Conservation (phyloP, 2,113 vertebrate genomes). For the Nothobranchius kuhntae region DNA sequence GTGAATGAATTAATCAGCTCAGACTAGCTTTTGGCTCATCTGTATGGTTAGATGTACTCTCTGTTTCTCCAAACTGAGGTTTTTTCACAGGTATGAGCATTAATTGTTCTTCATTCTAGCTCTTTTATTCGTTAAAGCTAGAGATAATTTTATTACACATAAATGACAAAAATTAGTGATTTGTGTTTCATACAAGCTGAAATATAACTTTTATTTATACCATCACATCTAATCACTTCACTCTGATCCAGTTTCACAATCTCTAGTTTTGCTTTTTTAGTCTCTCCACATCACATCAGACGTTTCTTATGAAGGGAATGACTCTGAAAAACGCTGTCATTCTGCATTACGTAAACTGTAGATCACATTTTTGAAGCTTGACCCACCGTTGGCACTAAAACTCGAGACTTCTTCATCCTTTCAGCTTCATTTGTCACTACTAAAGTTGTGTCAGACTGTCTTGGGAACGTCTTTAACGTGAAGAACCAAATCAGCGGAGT, state of each 20-base stretch:
- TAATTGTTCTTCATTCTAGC: no score
- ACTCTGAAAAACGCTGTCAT: conserved; percentile 8
- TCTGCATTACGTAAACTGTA: conserved; percentile 1
- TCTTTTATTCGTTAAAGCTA: no score
- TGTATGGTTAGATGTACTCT: no score
- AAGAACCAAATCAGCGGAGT: no score
- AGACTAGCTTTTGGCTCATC: no score
- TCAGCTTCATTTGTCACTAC: neutral
- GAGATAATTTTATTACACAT: no score
- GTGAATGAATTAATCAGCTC: no score
- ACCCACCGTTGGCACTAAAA: conserved; percentile 1
- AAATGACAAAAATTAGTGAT: no score
- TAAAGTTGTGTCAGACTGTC: neutral
- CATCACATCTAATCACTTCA: neutral
- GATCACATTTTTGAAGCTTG: conserved; percentile 2
- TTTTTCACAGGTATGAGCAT: no score
- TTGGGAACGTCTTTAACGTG: neutral
- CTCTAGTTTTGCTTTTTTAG: neutral
- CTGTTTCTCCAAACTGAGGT: no score
- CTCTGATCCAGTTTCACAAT: conserved; percentile 4
- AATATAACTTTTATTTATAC: no score
- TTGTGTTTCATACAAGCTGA: no score
- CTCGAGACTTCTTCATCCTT: neutral
- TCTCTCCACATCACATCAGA: neutral
- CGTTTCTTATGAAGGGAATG: neutral